phyloP scores from a whole-genome alignment of 1,140 invertebrate genomes.

The Microvelia longipes region DNA sequence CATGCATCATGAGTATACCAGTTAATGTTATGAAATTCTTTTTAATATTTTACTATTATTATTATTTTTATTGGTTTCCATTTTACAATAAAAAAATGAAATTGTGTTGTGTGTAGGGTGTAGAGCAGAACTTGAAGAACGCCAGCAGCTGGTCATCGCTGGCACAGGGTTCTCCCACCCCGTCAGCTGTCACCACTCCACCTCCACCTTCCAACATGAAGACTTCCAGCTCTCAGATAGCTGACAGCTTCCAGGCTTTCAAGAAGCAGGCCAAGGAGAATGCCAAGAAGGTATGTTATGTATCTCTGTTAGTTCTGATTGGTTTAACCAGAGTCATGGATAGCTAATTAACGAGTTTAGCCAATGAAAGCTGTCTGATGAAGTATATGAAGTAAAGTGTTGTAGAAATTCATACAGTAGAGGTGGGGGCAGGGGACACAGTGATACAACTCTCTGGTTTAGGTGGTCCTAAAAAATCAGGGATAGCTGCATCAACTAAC shows the following conservation, averaged over 20 bases:
- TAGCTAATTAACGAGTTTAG: neutral
- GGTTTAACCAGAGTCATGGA: neutral
- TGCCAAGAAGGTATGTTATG: conserved; percentile 51
- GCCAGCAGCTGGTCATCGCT: conserved; percentile 83
- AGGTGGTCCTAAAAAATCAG: too few relatives aligned
- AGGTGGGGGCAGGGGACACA: too few relatives aligned
- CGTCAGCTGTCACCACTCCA: conserved; percentile 24
- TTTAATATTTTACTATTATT: too few relatives aligned
- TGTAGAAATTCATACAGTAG: too few relatives aligned
- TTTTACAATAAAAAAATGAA: too few relatives aligned
- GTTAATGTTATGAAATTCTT: too few relatives aligned
- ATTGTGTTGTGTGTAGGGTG: conserved; percentile 11
- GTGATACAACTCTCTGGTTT: too few relatives aligned
- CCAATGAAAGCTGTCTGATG: too few relatives aligned
- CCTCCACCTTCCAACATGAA: conserved; percentile 21
- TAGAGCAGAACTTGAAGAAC: conserved; percentile 53
- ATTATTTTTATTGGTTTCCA: too few relatives aligned
- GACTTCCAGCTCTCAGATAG: conserved; percentile 23
- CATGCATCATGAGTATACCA: too few relatives aligned
- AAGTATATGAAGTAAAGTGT: too few relatives aligned
- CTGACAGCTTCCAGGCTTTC: conserved; percentile 59
- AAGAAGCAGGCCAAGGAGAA: conserved; percentile 92
- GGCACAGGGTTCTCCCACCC: conserved; percentile 55
- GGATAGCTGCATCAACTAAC: too few relatives aligned
- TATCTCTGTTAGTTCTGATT: neutral